Conservation (phyloP, 2,797 vertebrate species). For the Cuculus canorus region DNA sequence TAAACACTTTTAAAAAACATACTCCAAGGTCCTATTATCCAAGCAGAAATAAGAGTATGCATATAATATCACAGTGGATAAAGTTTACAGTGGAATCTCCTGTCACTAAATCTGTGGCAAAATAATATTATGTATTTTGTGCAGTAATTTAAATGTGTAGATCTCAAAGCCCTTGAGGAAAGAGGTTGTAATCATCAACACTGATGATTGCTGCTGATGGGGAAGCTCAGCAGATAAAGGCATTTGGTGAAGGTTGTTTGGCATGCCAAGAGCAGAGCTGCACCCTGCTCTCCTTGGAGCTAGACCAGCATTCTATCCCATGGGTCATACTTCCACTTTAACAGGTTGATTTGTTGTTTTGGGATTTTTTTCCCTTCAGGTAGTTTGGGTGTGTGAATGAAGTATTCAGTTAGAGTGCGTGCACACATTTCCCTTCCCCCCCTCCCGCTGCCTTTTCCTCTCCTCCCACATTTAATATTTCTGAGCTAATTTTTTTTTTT, state of each 20-base stretch:
- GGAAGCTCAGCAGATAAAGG: not conserved
- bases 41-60: not conserved
- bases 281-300: not conserved
- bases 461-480: not conserved
- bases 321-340: not conserved
- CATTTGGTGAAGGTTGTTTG: not conserved
- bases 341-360: not conserved
- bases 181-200: not conserved
- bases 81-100: not conserved
- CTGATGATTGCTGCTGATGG: not conserved
- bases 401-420: not conserved
- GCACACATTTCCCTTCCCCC: not conserved
- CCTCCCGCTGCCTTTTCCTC: not conserved
- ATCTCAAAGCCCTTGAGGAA: not conserved
- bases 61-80: rapidly evolving
- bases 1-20: not conserved
- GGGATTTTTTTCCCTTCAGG: not conserved
- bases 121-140: not conserved
- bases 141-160: not conserved
- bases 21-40: not conserved
- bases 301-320: not conserved
- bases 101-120: not conserved
- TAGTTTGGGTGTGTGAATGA: not conserved
- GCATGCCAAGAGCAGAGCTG: not conserved
- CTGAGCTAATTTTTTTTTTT: not conserved